phyloP scores from a whole-genome alignment of 2,113 vertebrate species.

The Bolborhynchus lineola region DNA sequence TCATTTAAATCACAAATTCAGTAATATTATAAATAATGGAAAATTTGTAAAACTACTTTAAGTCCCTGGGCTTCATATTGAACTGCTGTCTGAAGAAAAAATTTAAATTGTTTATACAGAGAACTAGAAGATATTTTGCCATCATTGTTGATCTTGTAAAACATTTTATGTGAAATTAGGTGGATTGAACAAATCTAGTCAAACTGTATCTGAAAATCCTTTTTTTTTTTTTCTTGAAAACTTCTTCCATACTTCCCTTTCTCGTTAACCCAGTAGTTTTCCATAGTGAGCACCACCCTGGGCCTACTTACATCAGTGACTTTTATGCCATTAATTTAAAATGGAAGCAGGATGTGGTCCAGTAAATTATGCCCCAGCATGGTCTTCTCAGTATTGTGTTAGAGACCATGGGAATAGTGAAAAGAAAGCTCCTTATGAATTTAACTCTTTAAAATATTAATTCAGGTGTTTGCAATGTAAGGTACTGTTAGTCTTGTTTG shows the following conservation, averaged over 20 bases:
- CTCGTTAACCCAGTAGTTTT: background rate
- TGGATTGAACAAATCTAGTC: background rate
- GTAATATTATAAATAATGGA: background rate
- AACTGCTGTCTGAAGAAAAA: background rate
- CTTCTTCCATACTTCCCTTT: background rate
- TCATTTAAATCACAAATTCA: background rate
- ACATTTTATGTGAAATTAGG: background rate
- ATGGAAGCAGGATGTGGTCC: background rate
- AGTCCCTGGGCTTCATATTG: background rate
- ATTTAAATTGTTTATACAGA: background rate
- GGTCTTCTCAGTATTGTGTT: background rate
- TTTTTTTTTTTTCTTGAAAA: background rate
- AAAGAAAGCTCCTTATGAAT: background rate
- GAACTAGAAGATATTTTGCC: background rate
- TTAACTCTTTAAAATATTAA: background rate
- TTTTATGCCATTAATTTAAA: background rate
- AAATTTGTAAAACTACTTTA: constrained; percentile 1
- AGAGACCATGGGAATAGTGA: background rate
- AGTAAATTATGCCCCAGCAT: background rate
- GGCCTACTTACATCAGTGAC: background rate
- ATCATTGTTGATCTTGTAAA: background rate
- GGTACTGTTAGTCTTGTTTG: background rate
- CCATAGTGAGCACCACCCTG: background rate
- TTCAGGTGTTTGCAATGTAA: background rate
- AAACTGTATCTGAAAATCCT: background rate